These are phyloP conservation scores for Enteromius unitaeniatus DNA, from an alignment of 2,797 vertebrate species.

Conservation along the genomic window DNA sequence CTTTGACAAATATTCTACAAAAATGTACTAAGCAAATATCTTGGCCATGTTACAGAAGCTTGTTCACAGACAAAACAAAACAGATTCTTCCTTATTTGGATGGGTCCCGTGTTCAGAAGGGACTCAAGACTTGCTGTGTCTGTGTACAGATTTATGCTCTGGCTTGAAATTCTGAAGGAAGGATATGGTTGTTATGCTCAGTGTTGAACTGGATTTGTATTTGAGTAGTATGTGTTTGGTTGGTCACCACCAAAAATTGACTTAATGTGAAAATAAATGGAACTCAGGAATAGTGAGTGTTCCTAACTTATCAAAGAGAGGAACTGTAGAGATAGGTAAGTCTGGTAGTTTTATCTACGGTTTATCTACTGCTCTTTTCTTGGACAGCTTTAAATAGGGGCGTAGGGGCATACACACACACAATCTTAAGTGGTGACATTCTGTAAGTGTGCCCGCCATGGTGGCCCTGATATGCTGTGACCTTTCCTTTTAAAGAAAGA, in stretches of 20 bases:
- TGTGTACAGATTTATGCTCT: constrained; percentile 61
- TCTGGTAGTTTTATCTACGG: constrained; percentile 33
- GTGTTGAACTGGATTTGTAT: constrained; percentile 43
- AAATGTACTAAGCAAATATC: constrained; percentile 72
- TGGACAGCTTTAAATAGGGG: constrained; percentile 65
- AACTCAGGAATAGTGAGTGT: constrained; percentile 27
- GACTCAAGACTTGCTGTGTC: constrained; percentile 54
- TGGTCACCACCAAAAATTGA: not conserved
- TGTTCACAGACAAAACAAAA: constrained; percentile 60
- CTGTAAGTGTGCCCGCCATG: constrained; percentile 52
- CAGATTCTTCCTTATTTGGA: constrained; percentile 76
- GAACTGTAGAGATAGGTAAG: constrained; percentile 44
- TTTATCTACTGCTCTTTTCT: constrained; percentile 61
- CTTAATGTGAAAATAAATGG: not conserved
- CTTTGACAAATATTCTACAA: constrained; percentile 69
- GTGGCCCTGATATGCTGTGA: constrained; percentile 44
- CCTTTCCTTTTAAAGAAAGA: constrained; percentile 15
- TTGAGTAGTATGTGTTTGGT: not conserved
- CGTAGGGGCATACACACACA: constrained; percentile 34
- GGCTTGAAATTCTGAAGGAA: constrained; percentile 31
- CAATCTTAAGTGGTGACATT: constrained; percentile 63
- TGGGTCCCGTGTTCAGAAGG: constrained; percentile 31
- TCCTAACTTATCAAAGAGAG: constrained; percentile 21
- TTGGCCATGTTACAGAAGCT: constrained; percentile 66
- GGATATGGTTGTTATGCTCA: constrained; percentile 17